phyloP scores from a whole-genome alignment of 2,888 invertebrate genomes.

The Yponomeuta cagnagella region DNA sequence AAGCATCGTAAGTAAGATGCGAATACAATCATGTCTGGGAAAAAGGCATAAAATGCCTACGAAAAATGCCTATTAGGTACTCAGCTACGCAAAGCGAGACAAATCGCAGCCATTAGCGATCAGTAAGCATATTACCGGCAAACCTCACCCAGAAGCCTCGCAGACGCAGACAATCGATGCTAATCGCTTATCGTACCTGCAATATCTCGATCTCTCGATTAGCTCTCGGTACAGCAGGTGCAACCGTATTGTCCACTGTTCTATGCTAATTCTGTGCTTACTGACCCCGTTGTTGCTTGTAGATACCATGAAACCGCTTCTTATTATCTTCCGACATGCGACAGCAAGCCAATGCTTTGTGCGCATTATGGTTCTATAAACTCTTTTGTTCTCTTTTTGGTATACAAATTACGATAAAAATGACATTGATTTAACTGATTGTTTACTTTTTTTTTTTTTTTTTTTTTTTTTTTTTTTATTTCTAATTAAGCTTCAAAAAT shows the following conservation, averaged over 20 bases:
- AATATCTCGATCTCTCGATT: background rate
- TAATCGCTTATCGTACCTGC: background rate
- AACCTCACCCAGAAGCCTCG: background rate
- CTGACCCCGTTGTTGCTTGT: background rate
- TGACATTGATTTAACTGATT: no score
- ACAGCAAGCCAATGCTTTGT: background rate
- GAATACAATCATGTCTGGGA: no score
- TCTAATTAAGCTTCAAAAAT: no score
- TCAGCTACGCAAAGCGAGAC: background rate
- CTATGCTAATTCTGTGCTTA: background rate
- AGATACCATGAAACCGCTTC: background rate
- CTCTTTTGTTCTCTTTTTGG: no score
- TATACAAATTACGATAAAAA: no score
- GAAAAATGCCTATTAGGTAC: background rate
- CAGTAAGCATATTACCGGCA: background rate
- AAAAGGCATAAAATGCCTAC: background rate
- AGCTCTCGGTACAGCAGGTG: background rate
- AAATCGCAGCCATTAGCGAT: background rate
- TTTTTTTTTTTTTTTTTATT: no score
- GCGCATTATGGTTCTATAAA: background rate
- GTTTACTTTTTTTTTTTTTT: no score
- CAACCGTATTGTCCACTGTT: background rate
- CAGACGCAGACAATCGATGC: background rate
- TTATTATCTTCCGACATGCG: background rate
- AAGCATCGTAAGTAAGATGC: no score